Evolutionary conservation across 2,797 vertebrate genomes (phyloP).

Genomic region (Hemitrygon akajei): DNA sequence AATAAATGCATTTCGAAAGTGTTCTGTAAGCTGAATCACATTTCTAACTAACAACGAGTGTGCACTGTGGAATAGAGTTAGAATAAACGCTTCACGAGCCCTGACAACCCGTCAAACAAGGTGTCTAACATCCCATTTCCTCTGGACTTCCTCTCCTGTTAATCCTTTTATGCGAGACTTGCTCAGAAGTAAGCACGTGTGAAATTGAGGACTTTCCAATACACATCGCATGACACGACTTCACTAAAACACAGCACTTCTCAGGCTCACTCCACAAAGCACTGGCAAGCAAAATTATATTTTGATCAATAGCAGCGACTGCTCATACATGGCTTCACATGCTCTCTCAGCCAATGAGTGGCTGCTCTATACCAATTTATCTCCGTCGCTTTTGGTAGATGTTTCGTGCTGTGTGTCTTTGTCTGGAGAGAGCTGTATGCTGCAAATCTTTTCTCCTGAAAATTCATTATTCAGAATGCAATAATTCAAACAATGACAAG

Average conservation of each 20-base stretch:
- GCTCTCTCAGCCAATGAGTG: slow-evolving; percentile 34
- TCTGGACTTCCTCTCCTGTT: slow-evolving; percentile 74
- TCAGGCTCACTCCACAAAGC: slow-evolving; percentile 62
- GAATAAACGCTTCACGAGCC: slow-evolving; percentile 70
- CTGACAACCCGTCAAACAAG: slow-evolving; percentile 90
- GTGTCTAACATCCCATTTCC: slow-evolving; percentile 82
- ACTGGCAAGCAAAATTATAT: slow-evolving; percentile 53
- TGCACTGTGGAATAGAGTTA: slow-evolving; percentile 71
- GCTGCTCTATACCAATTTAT: slow-evolving; percentile 30
- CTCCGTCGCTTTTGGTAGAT: slow-evolving; percentile 26
- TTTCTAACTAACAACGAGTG: slow-evolving; percentile 45
- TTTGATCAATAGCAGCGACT: slow-evolving; percentile 29
- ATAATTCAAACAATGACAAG: slow-evolving; percentile 38
- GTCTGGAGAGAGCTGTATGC: slow-evolving; percentile 26
- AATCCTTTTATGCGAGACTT: slow-evolving; percentile 93
- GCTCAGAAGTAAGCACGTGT: slow-evolving; percentile 97
- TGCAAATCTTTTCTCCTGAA: slow-evolving; percentile 25
- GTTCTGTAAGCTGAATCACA: background rate
- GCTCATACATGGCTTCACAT: slow-evolving; percentile 37
- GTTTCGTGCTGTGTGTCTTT: slow-evolving; percentile 28
- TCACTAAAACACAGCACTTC: slow-evolving; percentile 57
- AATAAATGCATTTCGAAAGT: background rate
- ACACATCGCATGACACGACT: slow-evolving; percentile 62
- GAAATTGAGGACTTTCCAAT: slow-evolving; percentile 95
- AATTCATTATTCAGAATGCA: slow-evolving; percentile 36